phyloP scores from a whole-genome alignment of 2,113 vertebrate genomes.

The Rhea pennata region DNA sequence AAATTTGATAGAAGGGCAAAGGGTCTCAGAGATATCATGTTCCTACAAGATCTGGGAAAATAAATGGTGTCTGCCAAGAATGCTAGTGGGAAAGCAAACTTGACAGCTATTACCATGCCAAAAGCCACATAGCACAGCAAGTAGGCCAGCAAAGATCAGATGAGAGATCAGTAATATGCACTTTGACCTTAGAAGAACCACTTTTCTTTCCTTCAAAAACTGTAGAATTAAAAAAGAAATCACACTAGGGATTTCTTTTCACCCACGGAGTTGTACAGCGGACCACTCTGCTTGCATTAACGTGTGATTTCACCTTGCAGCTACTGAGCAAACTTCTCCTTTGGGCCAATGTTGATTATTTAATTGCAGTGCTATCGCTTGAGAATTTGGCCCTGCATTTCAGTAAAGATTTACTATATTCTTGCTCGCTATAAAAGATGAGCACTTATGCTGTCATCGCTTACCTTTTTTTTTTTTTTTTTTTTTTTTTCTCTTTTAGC shows the following conservation, averaged over 20 bases:
- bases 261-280: neutral
- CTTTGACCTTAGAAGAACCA: neutral
- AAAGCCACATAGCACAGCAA: neutral
- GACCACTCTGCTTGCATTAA: neutral
- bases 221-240: neutral
- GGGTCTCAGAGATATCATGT: neutral
- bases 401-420: neutral
- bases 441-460: neutral
- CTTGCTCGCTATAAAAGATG: neutral
- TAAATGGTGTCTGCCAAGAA: conserved; percentile 15
- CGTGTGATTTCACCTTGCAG: neutral
- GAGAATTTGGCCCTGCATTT: neutral
- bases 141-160: neutral
- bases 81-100: neutral
- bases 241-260: neutral
- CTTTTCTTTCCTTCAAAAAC: neutral
- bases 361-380: neutral
- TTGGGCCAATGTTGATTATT: neutral
- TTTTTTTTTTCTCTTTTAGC: neutral
- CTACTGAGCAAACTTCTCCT: neutral
- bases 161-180: neutral
- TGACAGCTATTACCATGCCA: neutral
- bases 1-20: conserved; percentile 12
- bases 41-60: conserved; percentile 24
- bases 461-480: neutral